Evolutionary conservation across 2,113 vertebrate genomes (phyloP), one percentile per base, ranked within the genome.

Genomic region (Climacteris rufus): DNA sequence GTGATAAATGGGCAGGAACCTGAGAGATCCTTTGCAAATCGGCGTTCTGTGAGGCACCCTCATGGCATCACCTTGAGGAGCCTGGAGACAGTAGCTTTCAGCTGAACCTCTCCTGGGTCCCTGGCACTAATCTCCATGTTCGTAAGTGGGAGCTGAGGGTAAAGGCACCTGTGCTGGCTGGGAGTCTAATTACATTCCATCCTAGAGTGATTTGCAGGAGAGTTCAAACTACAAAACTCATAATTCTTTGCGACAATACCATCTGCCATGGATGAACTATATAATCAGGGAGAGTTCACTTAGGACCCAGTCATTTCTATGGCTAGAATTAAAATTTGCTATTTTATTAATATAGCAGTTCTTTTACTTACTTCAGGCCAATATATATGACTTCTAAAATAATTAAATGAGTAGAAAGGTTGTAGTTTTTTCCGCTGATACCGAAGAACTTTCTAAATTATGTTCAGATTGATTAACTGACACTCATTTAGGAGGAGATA

Each of bases 1-100:
- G 27, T 0, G 0, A 81, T 33, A 44, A 56, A 65, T 12, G 37
- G 31, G 8, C 35, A 49, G 2, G 23, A 61, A 50, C 6, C 20
- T 33, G 39, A 25, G 59, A 80, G 79, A 53, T n/a, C n/a, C 28
- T 60, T 49, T 22, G 25, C 33, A 78, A 42, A 39, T 10, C 10
- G 23, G 1, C 40, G 83, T 92, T 93, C 79, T 69, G 59, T 71
- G 52, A 85, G 35, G 33, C 33, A 83, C 2, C 15, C 56, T 33
- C 56, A 68, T 30, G 33, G 72, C 35, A 79, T 64, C 49, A 47
- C 53, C 90, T 40, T 69, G 64, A 40, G 44, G 37, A 80, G 28
- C 25, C 61, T 30, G 54, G 33, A 75, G 49, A 24, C 0, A 39
- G 50, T 4, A 50, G 54, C 42, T 85, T 57, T 59, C 71, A 54